phyloP scores from a whole-genome alignment of 2,113 vertebrate species.

The Morone saxatilis region DNA sequence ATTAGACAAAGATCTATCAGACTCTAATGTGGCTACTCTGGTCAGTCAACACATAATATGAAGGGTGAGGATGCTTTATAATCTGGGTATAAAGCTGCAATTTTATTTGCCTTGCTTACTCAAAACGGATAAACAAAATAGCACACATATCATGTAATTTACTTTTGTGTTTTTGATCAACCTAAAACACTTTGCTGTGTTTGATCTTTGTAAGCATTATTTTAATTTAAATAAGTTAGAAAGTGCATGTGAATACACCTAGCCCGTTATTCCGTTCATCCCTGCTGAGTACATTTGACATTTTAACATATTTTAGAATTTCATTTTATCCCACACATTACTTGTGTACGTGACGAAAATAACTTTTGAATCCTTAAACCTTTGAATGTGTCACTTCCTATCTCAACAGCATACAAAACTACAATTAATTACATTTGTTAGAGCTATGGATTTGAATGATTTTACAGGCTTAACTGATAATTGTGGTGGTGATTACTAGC shows the following conservation, averaged over 20 bases:
- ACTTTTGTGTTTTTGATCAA: neutral
- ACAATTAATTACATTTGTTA: neutral
- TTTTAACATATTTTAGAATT: neutral
- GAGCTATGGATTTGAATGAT: neutral
- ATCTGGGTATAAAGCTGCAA: neutral
- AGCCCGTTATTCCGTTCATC: neutral
- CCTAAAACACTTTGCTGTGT: neutral
- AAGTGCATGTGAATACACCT: neutral
- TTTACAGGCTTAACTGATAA: neutral
- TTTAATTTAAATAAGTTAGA: neutral
- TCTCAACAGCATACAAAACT: neutral
- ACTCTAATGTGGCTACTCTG: slow-evolving; percentile 11
- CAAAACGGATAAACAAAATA: neutral
- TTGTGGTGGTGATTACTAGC: neutral
- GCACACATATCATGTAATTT: neutral
- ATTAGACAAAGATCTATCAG: slow-evolving; percentile 58
- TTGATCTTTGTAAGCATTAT: neutral
- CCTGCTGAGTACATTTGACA: neutral
- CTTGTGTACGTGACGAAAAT: neutral
- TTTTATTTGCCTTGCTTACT: neutral
- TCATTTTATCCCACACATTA: neutral
- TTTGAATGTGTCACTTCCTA: neutral
- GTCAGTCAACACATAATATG: neutral
- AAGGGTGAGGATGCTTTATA: neutral
- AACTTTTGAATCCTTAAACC: neutral